phyloP scores from a whole-genome alignment of 1,140 invertebrate genomes.

The Battus philenor region DNA sequence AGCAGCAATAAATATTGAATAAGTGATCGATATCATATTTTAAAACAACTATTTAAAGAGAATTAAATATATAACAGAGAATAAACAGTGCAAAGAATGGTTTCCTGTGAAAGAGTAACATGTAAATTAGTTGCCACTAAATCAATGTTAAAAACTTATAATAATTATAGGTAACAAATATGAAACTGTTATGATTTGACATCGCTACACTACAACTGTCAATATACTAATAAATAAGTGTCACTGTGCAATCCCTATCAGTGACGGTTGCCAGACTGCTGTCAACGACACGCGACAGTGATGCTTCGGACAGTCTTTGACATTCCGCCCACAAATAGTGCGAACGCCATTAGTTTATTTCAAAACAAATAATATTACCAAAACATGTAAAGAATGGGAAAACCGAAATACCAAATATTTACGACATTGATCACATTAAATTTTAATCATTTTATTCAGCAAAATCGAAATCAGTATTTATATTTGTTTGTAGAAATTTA shows the following conservation, averaged over 20 bases:
- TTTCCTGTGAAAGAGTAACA: too few relatives aligned
- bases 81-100: too few relatives aligned
- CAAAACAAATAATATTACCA: neutral
- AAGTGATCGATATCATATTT: too few relatives aligned
- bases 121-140: too few relatives aligned
- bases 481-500: neutral
- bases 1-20: too few relatives aligned
- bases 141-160: too few relatives aligned
- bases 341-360: neutral
- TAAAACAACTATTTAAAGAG: too few relatives aligned
- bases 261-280: conserved; percentile 7
- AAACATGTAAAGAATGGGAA: neutral
- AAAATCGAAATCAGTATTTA: neutral
- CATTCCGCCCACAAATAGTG: neutral
- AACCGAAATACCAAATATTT: neutral
- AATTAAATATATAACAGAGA: too few relatives aligned
- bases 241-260: conserved; percentile 8
- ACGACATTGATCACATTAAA: neutral
- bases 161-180: too few relatives aligned
- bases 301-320: conserved; percentile 1
- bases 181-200: neutral
- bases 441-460: neutral
- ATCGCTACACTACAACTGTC: neutral
- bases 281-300: conserved; percentile 14
- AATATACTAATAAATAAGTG: conserved; percentile 6